phyloP scores from a whole-genome alignment of 2,113 vertebrate species.

The Megaceryle torquata region DNA sequence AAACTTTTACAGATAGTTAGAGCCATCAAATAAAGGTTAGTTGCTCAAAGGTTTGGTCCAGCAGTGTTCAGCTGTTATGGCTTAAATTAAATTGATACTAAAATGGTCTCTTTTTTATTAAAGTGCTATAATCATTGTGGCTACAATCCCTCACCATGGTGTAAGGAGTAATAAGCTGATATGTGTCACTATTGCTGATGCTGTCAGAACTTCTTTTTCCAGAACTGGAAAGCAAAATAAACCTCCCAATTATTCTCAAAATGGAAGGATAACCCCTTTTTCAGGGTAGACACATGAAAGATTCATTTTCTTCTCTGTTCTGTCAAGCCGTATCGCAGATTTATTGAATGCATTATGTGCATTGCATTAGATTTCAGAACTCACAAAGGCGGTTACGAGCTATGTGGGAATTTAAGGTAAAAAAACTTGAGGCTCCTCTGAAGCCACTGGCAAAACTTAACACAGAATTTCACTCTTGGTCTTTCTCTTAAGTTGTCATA shows the following conservation, averaged over 20 bases:
- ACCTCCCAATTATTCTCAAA: conserved; percentile 36
- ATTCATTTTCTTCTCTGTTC: neutral
- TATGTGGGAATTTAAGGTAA: neutral
- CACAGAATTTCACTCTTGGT: neutral
- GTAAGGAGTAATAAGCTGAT: neutral
- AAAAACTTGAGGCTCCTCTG: neutral
- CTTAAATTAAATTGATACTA: conserved; percentile 52
- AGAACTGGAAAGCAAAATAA: conserved; percentile 28
- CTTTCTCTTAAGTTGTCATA: neutral
- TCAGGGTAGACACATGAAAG: neutral
- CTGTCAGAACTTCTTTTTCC: neutral
- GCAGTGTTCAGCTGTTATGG: neutral
- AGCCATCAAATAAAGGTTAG: conserved; percentile 54
- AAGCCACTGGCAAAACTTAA: conserved; percentile 20
- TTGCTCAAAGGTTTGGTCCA: conserved; percentile 18
- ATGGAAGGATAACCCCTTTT: conserved; percentile 11
- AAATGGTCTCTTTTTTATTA: conserved; percentile 40
- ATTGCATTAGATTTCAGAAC: neutral
- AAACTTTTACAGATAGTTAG: conserved; percentile 5
- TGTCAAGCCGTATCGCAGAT: neutral
- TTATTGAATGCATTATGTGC: conserved; percentile 11
- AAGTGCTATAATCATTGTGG: conserved; percentile 32
- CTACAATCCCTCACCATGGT: neutral
- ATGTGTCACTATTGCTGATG: neutral
- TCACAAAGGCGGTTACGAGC: neutral